Conservation (phyloP, 2,888 invertebrate genomes). For the Drosophila picticornis region DNA sequence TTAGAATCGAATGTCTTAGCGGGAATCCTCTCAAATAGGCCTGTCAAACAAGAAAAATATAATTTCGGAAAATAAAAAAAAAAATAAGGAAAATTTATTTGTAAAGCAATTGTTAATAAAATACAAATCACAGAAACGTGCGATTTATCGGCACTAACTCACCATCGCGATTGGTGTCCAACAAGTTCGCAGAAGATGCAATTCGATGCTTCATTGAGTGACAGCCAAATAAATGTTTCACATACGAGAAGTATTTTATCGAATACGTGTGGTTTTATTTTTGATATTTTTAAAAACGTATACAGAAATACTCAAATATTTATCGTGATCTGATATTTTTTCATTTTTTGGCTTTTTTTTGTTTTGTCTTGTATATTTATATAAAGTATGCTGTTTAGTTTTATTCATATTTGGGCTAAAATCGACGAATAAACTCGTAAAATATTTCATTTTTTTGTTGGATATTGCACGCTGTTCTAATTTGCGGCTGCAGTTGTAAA, state of each 20-base stretch:
- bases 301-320: constrained; percentile 29
- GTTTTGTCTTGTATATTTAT: constrained; percentile 21
- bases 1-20: not conserved
- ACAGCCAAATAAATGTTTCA: not conserved
- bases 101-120: not conserved
- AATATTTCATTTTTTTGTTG: constrained; percentile 23
- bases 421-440: constrained; percentile 34
- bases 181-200: not conserved
- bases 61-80: not conserved
- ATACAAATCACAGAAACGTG: not conserved
- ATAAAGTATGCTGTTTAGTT: constrained; percentile 46
- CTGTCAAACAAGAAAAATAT: not conserved
- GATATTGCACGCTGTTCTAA: constrained; percentile 40
- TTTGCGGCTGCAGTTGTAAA: constrained; percentile 18
- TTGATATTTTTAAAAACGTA: constrained; percentile 42
- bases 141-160: not conserved
- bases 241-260: not conserved
- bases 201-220: not conserved
- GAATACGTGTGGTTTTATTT: constrained; percentile 3
- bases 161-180: constrained; percentile 10
- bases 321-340: not conserved
- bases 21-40: not conserved
- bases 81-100: too few species aligned
- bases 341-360: not conserved
- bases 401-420: constrained; percentile 39